Evolutionary conservation across 2,797 vertebrate species (phyloP).

Genomic region (Schizopygopsis pylzovi): DNA sequence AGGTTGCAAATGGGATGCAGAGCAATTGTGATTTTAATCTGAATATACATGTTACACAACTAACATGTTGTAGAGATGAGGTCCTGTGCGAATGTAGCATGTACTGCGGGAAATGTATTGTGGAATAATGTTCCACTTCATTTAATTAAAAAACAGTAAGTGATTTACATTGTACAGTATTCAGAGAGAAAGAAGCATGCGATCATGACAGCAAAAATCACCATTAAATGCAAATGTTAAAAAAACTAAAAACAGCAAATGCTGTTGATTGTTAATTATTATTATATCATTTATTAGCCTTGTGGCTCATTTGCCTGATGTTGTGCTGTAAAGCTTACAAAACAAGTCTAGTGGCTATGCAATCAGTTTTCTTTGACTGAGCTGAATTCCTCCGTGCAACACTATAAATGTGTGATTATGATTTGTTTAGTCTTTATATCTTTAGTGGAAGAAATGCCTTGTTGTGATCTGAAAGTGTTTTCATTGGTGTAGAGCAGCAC

Average conservation of each 20-base stretch:
- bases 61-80: not conserved
- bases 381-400: not conserved
- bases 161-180: too few relatives aligned
- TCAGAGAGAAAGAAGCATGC: not conserved
- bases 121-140: not conserved
- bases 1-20: not conserved
- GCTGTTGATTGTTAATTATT: constrained; percentile 6
- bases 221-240: not conserved
- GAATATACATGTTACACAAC: not conserved
- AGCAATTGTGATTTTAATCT: not conserved
- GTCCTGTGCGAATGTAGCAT: not conserved
- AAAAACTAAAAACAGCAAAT: not conserved
- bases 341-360: constrained; percentile 6
- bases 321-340: constrained; percentile 7
- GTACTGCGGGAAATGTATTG: not conserved
- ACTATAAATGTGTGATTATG: not conserved
- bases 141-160: not conserved
- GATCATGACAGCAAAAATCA: not conserved
- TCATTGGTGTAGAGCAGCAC: not conserved
- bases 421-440: constrained; percentile 14
- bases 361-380: constrained; percentile 19
- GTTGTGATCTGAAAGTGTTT: not conserved
- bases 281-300: not conserved
- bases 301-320: constrained; percentile 13
- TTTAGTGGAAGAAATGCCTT: not conserved